Percentiles rank a stretch among this genome's conserved stretches.
phyloP scores from a whole-genome alignment of 2,797 vertebrate genomes.

The Hemitrygon akajei region DNA sequence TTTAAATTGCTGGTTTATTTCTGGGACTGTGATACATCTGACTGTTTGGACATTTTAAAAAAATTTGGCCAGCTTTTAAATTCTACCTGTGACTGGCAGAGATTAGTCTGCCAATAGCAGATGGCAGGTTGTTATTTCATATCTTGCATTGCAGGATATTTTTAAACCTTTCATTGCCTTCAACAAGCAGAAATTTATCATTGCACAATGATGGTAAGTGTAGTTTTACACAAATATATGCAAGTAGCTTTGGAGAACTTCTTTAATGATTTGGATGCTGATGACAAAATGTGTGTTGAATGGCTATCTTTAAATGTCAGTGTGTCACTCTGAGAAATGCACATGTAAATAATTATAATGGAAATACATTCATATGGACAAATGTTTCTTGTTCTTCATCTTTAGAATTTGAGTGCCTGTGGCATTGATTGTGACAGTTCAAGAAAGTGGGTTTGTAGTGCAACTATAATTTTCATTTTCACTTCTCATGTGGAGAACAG shows the following conservation, averaged over 20 bases:
- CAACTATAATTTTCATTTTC: neutral
- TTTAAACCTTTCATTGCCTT: constrained; percentile 32
- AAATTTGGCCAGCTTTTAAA: constrained; percentile 29
- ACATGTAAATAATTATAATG: neutral
- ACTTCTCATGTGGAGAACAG: too few relatives aligned
- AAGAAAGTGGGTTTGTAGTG: neutral
- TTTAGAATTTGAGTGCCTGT: neutral
- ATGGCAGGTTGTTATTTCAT: constrained; percentile 36
- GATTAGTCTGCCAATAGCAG: constrained; percentile 35
- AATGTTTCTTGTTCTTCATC: neutral
- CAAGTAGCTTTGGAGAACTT: neutral
- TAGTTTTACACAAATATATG: constrained; percentile 21
- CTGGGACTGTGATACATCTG: constrained; percentile 32
- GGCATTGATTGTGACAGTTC: neutral
- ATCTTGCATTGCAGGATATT: constrained; percentile 35
- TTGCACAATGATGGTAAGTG: neutral
- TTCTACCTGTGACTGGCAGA: constrained; percentile 33
- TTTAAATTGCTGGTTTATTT: constrained; percentile 32
- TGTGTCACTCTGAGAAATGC: neutral
- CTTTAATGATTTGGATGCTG: neutral
- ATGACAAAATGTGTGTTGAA: neutral
- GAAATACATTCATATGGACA: neutral
- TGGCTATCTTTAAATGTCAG: neutral
- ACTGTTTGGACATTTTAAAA: constrained; percentile 30
- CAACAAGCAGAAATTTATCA: constrained; percentile 33